Base-by-base conservation (phyloP, 2,797 vertebrate species). In the Sylvilagus floridanus region DNA sequence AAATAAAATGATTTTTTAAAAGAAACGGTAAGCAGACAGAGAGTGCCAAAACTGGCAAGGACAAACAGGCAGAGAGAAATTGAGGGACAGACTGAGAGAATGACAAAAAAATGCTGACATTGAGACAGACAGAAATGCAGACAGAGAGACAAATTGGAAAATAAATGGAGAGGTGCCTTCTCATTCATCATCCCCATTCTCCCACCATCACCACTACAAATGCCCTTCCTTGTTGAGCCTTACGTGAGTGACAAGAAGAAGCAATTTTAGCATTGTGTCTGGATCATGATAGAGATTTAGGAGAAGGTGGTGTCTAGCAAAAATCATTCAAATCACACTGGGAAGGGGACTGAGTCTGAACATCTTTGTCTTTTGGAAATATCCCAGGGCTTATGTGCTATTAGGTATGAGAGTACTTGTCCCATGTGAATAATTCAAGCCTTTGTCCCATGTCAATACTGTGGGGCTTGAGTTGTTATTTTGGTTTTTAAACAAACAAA, bases 401-500 rank as follows among this genome's bases (percentile, higher is more conserved):
- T 78, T 90, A 82, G 28, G 54, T 82, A 83, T 73, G n/a, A 92
- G 54, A 94, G 24, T 28, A 50, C 57, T 90, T 89, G 62, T 82
- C 42, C n/a, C 71, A 10, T 84, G 72, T 88, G 66, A 86, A 72
- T 92, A 90, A 71, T 17, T 0, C 75, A 62, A 75, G 19, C 63
- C 81, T 90, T 93, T 95, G 69, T 71, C 76, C 63, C 60, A 78
- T 91, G 57, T 94, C 71, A 91, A 0, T 88, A 85, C 71, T 63
- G 1, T 93, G 22, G 72, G 76, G 22, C 92, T 96, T 91, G 50
- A 8, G 16, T 94, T 95, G n/a, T 94, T 93, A 93, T 91, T 96
- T 95, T 94, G 87, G 52, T 95, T 95, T 95, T 90, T 87, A 91
- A 95, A 83, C 75, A 96, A 97, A 96, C 69, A 97, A 32, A 78